phyloP scores from a whole-genome alignment of 2,888 invertebrate genomes.

The Neria commutata region DNA sequence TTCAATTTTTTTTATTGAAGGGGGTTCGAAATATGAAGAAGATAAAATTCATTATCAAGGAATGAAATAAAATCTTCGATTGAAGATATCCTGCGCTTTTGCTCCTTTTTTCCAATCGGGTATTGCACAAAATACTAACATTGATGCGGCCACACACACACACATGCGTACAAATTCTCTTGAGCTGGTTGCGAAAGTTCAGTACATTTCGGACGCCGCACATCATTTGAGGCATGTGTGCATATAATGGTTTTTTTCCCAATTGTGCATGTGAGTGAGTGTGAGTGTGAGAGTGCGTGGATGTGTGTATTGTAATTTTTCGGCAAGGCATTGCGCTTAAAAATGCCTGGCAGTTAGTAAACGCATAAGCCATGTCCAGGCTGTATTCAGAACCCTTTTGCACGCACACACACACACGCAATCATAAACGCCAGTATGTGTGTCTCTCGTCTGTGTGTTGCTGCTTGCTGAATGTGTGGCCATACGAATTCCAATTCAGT shows the following conservation, averaged over 20 bases:
- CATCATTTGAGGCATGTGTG: background rate
- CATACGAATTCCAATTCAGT: constrained; percentile 10
- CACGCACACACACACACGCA: background rate
- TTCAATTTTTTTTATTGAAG: too few relatives aligned
- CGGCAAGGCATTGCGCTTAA: background rate
- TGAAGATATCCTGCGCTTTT: too few relatives aligned
- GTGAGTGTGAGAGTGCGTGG: constrained; percentile 19
- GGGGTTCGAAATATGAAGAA: too few relatives aligned
- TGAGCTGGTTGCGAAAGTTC: background rate
- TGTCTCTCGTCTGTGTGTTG: background rate
- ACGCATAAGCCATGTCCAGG: background rate
- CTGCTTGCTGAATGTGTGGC: background rate
- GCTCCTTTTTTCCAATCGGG: background rate
- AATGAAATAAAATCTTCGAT: too few relatives aligned
- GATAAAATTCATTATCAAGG: too few relatives aligned
- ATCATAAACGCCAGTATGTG: background rate
- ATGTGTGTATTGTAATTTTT: constrained; percentile 44
- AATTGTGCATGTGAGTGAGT: background rate
- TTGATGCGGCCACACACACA: background rate
- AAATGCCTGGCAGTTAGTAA: background rate
- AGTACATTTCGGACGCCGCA: background rate
- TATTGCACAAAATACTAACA: background rate
- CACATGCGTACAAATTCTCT: background rate
- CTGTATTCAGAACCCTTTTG: background rate
- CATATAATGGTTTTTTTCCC: background rate